Evolutionary conservation across 2,888 invertebrate species (phyloP), one percentile per base, ranked within the genome.

Genomic region (Bhutanitis thaidina): DNA sequence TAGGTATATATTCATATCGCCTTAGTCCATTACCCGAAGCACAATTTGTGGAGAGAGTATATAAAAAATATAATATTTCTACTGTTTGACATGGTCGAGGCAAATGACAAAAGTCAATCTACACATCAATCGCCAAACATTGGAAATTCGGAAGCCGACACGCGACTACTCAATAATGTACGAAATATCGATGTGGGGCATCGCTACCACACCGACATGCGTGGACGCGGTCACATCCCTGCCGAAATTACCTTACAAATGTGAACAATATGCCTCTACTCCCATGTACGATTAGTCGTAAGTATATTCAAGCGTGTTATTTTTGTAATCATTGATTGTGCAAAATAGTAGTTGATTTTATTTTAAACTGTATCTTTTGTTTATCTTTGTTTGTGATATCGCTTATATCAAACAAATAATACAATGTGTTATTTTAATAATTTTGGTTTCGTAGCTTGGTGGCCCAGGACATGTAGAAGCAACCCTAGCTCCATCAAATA

Each of bases 81-180:
- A 84, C 76, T 84, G 70, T 87, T 86, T 85, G 87, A 86, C 86
- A 80, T 84, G 82, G 80, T 70, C 80, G 78, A 80, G 70, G 85
- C 76, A 88, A 88, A 89, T 89, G 89, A 88, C 87, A 87, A 88
- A 88, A 88, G 86, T 88, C 88, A 87, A 89, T 89, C 88, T 88
- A 88, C 81, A 86, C 86, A 86, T 84, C 88, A 87, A 87, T 87
- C 87, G 88, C 86, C 88, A 88, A 89, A 88, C 88, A 87, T 85
- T 83, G 78, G 78, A 88, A 86, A 85, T 88, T 89, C 80, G 79
- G 88, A 77, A 80, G 85, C 85, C 69, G 77, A 68, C 88, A 89
- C 88, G 89, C 88, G 77, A 87, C 78, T 85, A 72, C 75, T 89
- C 75, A 89, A 89, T 89, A 87, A 89, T 89, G 85, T 80, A 89